Conservation (phyloP, 2,888 invertebrate genomes). For the Epistrophe grossulariae region DNA sequence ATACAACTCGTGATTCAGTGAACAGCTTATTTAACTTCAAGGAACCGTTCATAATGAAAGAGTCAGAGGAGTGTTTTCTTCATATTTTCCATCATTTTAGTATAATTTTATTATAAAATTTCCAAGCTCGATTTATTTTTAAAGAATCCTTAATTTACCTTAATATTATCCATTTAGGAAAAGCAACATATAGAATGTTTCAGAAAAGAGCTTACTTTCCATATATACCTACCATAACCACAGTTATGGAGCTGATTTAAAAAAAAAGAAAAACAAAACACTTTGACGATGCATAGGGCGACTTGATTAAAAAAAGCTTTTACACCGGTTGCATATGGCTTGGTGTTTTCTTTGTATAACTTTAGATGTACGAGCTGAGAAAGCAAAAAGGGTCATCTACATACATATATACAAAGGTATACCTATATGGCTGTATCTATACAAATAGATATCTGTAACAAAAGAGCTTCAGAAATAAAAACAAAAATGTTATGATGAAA, state of each 20-base stretch:
- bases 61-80: too few relatives aligned
- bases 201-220: neutral
- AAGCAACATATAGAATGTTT: neutral
- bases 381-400: constrained; percentile 10
- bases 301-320: constrained; percentile 63
- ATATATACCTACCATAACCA: neutral
- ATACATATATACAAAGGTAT: too few relatives aligned
- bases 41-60: too few relatives aligned
- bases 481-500: constrained; percentile 31
- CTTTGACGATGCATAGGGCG: constrained; percentile 45
- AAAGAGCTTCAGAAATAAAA: constrained; percentile 21
- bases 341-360: constrained; percentile 25
- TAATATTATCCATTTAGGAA: neutral
- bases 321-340: constrained; percentile 26
- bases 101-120: neutral
- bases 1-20: too few relatives aligned
- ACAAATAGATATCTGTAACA: neutral
- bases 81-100: neutral
- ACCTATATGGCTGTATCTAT: neutral
- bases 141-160: neutral
- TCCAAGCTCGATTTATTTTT: neutral
- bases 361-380: constrained; percentile 15
- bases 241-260: neutral
- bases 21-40: too few relatives aligned
- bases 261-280: constrained; percentile 24